These are phyloP conservation scores for Myathropa florea DNA, from an alignment of 2,888 invertebrate species.

Conservation along the genomic window DNA sequence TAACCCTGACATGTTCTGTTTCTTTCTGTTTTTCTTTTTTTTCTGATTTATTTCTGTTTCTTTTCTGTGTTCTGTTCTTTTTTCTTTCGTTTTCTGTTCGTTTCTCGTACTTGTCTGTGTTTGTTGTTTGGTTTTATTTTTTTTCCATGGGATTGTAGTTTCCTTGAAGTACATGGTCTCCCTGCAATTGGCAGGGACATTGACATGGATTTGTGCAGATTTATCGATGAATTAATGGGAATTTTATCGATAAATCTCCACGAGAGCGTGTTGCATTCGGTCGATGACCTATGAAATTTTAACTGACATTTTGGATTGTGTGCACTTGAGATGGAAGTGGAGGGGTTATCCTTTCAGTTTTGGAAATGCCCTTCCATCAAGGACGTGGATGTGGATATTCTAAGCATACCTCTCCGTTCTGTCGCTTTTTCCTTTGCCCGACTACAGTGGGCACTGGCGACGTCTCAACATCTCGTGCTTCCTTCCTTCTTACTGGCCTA, in stretches of 20 bases:
- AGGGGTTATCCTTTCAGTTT: not conserved
- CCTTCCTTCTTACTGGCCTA: not conserved
- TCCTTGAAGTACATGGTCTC: not conserved
- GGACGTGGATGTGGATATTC: too few relatives aligned
- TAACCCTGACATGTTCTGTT: slow-evolving; percentile 44
- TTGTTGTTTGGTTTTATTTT: not conserved
- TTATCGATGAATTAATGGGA: not conserved
- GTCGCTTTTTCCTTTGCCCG: too few relatives aligned
- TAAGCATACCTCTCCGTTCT: too few relatives aligned
- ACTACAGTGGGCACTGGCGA: too few relatives aligned
- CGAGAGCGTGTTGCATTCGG: not conserved
- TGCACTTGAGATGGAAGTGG: not conserved
- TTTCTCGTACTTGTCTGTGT: not conserved
- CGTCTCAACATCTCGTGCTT: not conserved
- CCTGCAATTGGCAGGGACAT: not conserved
- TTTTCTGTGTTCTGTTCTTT: slow-evolving; percentile 1
- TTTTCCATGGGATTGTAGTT: not conserved
- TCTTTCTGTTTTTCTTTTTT: not conserved
- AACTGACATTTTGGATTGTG: not conserved
- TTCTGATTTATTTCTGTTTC: not conserved
- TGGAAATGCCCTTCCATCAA: not conserved
- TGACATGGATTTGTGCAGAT: not conserved
- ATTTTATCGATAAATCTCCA: not conserved
- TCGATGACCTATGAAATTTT: not conserved
- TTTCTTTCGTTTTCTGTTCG: not conserved